phyloP scores from a whole-genome alignment of 2,113 vertebrate species.

The Polypterus senegalus region DNA sequence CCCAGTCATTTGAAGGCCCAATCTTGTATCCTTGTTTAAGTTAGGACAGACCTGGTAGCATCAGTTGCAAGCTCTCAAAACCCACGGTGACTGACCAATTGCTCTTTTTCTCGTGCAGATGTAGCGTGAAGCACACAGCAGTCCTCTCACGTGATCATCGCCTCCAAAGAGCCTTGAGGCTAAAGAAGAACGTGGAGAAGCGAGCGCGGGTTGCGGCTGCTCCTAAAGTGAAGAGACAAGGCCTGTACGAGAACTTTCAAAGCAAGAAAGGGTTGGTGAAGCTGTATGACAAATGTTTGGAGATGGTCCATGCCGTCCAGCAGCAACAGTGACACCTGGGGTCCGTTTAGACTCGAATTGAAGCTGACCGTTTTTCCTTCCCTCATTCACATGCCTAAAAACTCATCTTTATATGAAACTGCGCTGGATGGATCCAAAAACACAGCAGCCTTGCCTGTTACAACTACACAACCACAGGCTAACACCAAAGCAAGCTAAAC shows the following conservation, averaged over 20 bases:
- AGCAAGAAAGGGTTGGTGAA: not conserved
- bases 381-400: too few relatives aligned
- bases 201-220: fast-evolving
- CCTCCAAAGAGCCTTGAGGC: not conserved
- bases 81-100: not conserved
- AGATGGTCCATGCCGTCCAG: constrained; percentile 3
- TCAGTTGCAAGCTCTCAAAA: not conserved
- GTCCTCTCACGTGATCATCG: constrained; percentile 10
- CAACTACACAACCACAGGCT: not conserved
- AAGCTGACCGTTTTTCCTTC: too few relatives aligned
- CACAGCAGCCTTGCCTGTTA: too few relatives aligned
- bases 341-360: too few relatives aligned
- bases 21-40: constrained; percentile 22
- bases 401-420: too few relatives aligned
- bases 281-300: constrained; percentile 26
- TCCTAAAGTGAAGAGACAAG: not conserved
- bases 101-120: constrained; percentile 23
- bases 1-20: too few relatives aligned
- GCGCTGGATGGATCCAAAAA: too few relatives aligned
- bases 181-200: constrained; percentile 16
- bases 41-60: constrained; percentile 20
- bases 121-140: constrained; percentile 19
- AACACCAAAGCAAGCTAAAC: constrained; percentile 1
- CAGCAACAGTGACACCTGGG: too few relatives aligned
- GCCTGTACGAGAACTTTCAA: not conserved